Evolutionary conservation across 1,140 invertebrate species (phyloP), one percentile per base, ranked within the genome.

Genomic region (Mamestra configurata): DNA sequence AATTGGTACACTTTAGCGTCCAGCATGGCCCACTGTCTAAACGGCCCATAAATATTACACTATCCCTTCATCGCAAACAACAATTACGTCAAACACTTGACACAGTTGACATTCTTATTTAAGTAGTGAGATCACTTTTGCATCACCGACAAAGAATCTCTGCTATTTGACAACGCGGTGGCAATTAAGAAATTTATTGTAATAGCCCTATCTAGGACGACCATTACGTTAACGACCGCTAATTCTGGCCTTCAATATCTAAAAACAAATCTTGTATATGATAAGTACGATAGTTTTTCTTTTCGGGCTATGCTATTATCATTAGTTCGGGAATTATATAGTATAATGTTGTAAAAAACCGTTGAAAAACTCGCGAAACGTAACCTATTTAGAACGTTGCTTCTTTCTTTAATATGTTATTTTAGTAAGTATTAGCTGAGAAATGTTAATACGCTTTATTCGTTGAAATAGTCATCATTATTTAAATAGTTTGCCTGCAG

Each of bases 181-280:
- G 88, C 91, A 91, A 93, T 92, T 94, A 94, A 92, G 90, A 90
- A 90, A 94, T 94, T 92, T 93, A 93, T 94, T 90, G 84, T 89
- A 88, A 91, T 85, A 88, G 87, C 84, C 86, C 77, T 90, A 92
- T 92, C 87, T 90, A 86, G 92, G 86, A 75, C 91, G 84, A 68
- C 87, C 86, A 90, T 94, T 92, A 92, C 82, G 78, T 86, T 94
- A 93, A 94, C 88, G 89, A 92, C 85, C 73, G 70, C 88, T 92
- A 91, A 93, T 92, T 91, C 83, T 71, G 59, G 40, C 71, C 35
- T 75, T 79, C 72, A 73, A 76, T 40, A 20, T 79, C 43, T 51
- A 49, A 72, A 77, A 79, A 80, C 59, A 76, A 76, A 76, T 55
- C 66, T 71, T 49, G 72, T 71, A 20, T 66, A 77, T 37, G 13